Conservation (phyloP, 2,888 invertebrate species). For the Archaeoteleia sp. region DNA sequence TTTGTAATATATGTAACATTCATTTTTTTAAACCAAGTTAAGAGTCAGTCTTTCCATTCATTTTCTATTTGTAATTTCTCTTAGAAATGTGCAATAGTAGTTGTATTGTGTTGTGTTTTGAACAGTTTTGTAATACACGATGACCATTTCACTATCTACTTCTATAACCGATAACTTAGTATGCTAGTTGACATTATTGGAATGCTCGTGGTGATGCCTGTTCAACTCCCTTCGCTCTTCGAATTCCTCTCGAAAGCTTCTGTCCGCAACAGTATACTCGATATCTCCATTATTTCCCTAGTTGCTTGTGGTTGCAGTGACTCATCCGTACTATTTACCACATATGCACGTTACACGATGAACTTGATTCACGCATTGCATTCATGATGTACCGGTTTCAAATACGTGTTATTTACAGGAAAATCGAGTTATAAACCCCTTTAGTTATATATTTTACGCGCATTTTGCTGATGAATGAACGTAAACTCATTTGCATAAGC, state of each 20-base stretch:
- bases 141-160: conserved; percentile 24
- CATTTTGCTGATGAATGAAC: too few relatives aligned
- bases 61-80: too few relatives aligned
- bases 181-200: conserved; percentile 24
- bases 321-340: conserved; percentile 28
- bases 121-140: background rate
- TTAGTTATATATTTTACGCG: too few relatives aligned
- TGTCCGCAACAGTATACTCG: conserved; percentile 14
- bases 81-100: too few relatives aligned
- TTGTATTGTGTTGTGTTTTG: background rate
- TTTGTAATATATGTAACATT: too few relatives aligned
- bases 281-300: conserved; percentile 22
- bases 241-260: conserved; percentile 24
- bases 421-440: too few relatives aligned
- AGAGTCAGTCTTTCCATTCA: too few relatives aligned
- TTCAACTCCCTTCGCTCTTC: conserved; percentile 20
- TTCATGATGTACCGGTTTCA: too few relatives aligned
- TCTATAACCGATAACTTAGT: conserved; percentile 20
- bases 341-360: conserved; percentile 10
- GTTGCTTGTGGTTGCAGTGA: conserved; percentile 1
- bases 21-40: too few relatives aligned
- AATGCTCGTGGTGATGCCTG: conserved; percentile 18
- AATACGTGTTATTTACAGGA: too few relatives aligned
- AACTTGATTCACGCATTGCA: too few relatives aligned
- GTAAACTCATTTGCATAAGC: too few relatives aligned